phyloP scores from a whole-genome alignment of 2,888 invertebrate genomes.

The Drosophila leonis region DNA sequence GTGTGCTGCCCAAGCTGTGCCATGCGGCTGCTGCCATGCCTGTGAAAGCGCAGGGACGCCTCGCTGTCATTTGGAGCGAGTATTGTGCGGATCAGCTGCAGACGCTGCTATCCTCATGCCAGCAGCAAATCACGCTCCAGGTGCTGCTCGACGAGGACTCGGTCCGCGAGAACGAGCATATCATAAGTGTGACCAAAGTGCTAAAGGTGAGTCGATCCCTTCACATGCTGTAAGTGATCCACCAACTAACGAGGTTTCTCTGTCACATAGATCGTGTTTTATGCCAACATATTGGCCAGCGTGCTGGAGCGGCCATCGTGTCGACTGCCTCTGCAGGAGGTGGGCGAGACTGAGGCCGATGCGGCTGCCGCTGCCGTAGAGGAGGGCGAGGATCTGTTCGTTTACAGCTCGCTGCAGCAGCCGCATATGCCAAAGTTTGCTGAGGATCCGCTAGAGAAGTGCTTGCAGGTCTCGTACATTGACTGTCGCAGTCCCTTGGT shows the following conservation, averaged over 20 bases:
- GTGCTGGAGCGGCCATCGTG: conserved; percentile 89
- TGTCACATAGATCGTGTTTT: conserved; percentile 90
- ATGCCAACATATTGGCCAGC: conserved; percentile 95
- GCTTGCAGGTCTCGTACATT: conserved; percentile 87
- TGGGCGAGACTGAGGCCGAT: conserved; percentile 33
- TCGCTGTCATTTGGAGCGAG: conserved; percentile 93
- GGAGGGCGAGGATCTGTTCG: conserved; percentile 83
- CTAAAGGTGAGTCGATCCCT: conserved; percentile 89
- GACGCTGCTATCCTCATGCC: conserved; percentile 91
- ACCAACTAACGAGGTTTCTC: too few relatives aligned
- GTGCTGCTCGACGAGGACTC: conserved; percentile 92
- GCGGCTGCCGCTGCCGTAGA: conserved; percentile 59
- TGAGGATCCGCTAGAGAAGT: conserved; percentile 87
- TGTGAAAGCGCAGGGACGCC: conserved; percentile 90
- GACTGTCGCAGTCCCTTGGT: conserved; percentile 94
- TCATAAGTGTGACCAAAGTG: conserved; percentile 94
- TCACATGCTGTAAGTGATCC: too few relatives aligned
- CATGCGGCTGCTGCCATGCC: conserved; percentile 91
- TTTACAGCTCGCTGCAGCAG: conserved; percentile 81
- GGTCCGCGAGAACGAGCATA: conserved; percentile 93
- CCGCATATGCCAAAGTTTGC: conserved; percentile 83
- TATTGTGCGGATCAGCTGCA: conserved; percentile 89
- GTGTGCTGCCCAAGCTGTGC: conserved; percentile 92
- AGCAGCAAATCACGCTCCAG: conserved; percentile 94
- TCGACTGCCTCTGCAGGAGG: conserved; percentile 44